These are phyloP conservation scores for Psix sp. DNA, from an alignment of 1,140 invertebrate species.

Conservation along the genomic window DNA sequence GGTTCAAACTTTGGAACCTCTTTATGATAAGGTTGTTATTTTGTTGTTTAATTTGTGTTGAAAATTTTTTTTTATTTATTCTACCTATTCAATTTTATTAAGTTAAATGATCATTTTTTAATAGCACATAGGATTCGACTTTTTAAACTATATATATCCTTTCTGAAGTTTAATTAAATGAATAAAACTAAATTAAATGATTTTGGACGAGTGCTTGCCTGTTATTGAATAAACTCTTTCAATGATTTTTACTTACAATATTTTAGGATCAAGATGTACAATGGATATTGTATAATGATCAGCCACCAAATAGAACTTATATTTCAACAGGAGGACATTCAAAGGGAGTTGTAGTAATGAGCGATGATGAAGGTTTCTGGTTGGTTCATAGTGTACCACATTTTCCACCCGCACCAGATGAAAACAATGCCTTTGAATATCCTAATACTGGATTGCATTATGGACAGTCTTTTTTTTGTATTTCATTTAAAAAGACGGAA, in stretches of 20 bases:
- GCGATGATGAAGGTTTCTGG: background rate
- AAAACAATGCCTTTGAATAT: slow-evolving; percentile 84
- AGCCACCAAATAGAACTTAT: slow-evolving; percentile 81
- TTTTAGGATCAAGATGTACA: slow-evolving; percentile 68
- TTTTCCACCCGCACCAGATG: slow-evolving; percentile 70
- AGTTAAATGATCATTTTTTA: too few relatives aligned
- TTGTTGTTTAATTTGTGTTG: background rate
- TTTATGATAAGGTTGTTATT: background rate
- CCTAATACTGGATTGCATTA: slow-evolving; percentile 84
- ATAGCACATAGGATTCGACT: too few relatives aligned
- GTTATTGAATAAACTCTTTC: too few relatives aligned
- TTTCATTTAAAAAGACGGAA: slow-evolving; percentile 82
- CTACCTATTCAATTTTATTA: background rate
- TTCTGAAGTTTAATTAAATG: too few relatives aligned
- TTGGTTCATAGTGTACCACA: background rate
- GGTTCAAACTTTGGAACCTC: background rate
- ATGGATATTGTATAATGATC: slow-evolving; percentile 89
- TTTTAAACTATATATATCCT: too few relatives aligned
- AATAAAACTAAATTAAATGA: too few relatives aligned
- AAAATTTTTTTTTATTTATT: background rate
- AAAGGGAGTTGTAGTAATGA: slow-evolving; percentile 80
- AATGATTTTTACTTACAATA: background rate
- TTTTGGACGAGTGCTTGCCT: too few relatives aligned
- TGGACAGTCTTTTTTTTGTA: slow-evolving; percentile 92
- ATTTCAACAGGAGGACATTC: slow-evolving; percentile 84